These are phyloP conservation scores for Plebejus anna DNA, from an alignment of 2,888 invertebrate species.

Conservation along the genomic window DNA sequence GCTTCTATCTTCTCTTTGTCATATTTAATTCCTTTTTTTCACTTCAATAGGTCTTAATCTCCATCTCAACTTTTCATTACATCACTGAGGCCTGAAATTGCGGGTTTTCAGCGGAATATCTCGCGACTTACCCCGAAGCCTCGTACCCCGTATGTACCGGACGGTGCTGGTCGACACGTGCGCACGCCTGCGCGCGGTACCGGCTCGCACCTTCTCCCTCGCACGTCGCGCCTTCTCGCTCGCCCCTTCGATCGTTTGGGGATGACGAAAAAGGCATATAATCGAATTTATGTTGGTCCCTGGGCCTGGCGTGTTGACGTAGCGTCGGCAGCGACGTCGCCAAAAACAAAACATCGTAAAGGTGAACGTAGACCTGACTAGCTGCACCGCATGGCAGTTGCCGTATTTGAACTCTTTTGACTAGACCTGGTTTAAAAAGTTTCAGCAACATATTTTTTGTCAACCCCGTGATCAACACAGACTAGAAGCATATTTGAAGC, in stretches of 20 bases:
- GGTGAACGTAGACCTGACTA: background rate
- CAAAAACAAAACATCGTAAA: constrained; percentile 38
- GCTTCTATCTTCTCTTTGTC: background rate
- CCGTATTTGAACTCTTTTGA: background rate
- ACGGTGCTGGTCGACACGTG: constrained; percentile 60
- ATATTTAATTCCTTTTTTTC: background rate
- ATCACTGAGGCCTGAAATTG: background rate
- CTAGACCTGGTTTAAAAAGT: too few species aligned
- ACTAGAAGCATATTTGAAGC: too few species aligned
- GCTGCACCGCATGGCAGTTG: background rate
- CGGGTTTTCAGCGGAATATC: constrained; percentile 38
- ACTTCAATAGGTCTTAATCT: background rate
- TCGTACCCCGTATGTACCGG: constrained; percentile 43
- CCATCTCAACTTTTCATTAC: background rate
- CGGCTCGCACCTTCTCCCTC: constrained; percentile 26
- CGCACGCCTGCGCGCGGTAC: constrained; percentile 61
- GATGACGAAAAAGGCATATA: constrained; percentile 76
- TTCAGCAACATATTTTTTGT: background rate
- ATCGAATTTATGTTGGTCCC: constrained; percentile 73
- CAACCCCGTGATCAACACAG: too few species aligned
- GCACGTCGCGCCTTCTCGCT: constrained; percentile 42
- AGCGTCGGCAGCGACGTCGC: constrained; percentile 46
- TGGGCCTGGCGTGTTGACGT: constrained; percentile 43
- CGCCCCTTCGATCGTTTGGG: constrained; percentile 70
- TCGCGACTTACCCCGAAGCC: constrained; percentile 43